Evolutionary conservation across 2,888 invertebrate species (phyloP).

Genomic region (Archaeoteleia sp.): DNA sequence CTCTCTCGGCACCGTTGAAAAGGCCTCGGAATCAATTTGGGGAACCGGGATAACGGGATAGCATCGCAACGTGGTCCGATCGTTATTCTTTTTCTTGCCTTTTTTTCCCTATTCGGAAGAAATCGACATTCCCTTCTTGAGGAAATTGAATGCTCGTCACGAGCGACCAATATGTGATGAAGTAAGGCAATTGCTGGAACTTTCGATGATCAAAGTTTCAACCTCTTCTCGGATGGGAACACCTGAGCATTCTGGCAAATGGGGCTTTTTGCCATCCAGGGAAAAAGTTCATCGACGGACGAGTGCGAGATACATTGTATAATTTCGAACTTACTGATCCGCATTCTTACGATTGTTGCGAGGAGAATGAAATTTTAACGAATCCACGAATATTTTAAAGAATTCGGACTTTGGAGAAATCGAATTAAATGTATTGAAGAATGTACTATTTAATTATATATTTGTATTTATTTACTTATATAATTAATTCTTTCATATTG

Average conservation of each 20-base stretch:
- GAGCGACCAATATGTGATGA: slow-evolving; percentile 43
- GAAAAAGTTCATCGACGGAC: slow-evolving; percentile 1
- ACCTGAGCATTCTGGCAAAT: slow-evolving; percentile 33
- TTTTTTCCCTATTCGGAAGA: slow-evolving; percentile 33
- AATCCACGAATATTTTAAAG: too few species aligned
- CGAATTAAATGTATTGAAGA: too few species aligned
- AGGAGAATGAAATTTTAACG: too few species aligned
- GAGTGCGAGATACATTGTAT: too few species aligned
- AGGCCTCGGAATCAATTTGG: slow-evolving; percentile 71
- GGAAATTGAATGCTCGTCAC: slow-evolving; percentile 60
- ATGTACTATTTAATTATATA: too few species aligned
- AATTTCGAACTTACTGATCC: too few species aligned
- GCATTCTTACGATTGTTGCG: too few species aligned
- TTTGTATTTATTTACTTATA: too few species aligned
- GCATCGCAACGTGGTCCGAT: slow-evolving; percentile 56
- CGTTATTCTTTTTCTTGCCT: slow-evolving; percentile 51
- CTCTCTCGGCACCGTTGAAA: slow-evolving; percentile 44
- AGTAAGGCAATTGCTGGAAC: slow-evolving; percentile 36
- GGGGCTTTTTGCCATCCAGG: slow-evolving; percentile 22
- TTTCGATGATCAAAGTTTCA: slow-evolving; percentile 36
- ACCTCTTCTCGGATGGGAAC: slow-evolving; percentile 12
- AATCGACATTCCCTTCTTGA: slow-evolving; percentile 41
- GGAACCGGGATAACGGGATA: slow-evolving; percentile 68
- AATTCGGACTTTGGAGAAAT: too few species aligned
- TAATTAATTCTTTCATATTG: too few species aligned